phyloP scores from a whole-genome alignment of 2,113 vertebrate genomes.

The Morone chrysops region DNA sequence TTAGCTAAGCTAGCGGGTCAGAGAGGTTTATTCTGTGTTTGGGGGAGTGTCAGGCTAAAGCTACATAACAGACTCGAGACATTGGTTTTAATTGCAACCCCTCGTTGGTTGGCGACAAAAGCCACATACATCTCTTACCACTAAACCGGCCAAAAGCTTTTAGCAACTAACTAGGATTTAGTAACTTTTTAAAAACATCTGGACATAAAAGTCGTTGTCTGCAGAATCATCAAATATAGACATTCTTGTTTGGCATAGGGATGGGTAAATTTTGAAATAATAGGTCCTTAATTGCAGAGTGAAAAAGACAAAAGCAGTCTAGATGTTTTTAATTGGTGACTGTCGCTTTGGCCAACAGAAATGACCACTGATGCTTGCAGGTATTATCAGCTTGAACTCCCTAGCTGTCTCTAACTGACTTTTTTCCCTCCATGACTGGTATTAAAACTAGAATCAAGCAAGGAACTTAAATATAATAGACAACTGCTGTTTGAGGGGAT shows the following conservation, averaged over 20 bases:
- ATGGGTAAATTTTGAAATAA: too few relatives aligned
- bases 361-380: background rate
- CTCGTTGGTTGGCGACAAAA: too few relatives aligned
- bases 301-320: background rate
- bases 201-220: background rate
- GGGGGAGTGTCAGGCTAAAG: too few relatives aligned
- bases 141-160: too few relatives aligned
- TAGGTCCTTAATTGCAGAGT: background rate
- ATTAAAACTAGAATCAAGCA: background rate
- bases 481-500: background rate
- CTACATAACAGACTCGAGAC: too few relatives aligned
- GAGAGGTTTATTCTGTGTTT: too few relatives aligned
- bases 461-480: background rate
- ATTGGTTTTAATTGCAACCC: too few relatives aligned
- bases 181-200: background rate
- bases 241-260: too few relatives aligned
- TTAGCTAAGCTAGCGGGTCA: too few relatives aligned
- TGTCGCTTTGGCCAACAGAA: background rate
- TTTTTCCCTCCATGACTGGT: background rate
- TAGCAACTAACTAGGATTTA: too few relatives aligned
- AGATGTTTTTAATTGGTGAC: background rate
- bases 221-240: background rate
- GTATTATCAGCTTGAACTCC: background rate
- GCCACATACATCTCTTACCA: too few relatives aligned
- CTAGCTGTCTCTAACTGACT: background rate